Conservation (phyloP, 2,113 vertebrate species). For the Clarias gariepinus region DNA sequence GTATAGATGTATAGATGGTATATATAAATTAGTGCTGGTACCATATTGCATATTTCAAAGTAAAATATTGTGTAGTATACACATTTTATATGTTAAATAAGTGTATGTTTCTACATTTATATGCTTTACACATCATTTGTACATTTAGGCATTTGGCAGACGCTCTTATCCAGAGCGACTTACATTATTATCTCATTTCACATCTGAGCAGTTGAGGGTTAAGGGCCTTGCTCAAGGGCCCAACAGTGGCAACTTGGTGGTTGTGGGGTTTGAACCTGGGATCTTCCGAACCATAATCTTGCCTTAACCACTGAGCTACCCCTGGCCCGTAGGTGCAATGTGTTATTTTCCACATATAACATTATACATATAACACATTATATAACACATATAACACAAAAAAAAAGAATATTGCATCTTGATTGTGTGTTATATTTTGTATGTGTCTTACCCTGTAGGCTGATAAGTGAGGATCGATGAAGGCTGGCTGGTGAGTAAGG, state of each 20-base stretch:
- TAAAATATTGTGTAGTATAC: neutral
- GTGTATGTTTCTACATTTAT: neutral
- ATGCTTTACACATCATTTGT: neutral
- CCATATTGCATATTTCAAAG: neutral
- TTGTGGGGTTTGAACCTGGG: too few relatives aligned
- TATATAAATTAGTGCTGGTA: neutral
- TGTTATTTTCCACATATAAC: neutral
- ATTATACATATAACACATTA: too few relatives aligned
- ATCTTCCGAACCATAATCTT: too few relatives aligned
- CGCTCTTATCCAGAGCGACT: too few relatives aligned
- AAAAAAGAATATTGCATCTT: neutral
- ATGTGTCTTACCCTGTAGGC: constrained; percentile 68
- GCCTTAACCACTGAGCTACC: too few relatives aligned
- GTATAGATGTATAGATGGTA: too few relatives aligned
- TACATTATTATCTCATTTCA: too few relatives aligned
- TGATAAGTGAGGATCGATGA: constrained; percentile 58
- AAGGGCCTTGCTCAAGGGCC: too few relatives aligned
- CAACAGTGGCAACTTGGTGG: too few relatives aligned
- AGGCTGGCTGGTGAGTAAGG: constrained; percentile 68
- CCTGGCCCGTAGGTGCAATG: too few relatives aligned
- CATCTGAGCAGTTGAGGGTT: too few relatives aligned
- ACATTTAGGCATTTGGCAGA: too few relatives aligned
- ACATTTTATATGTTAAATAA: neutral
- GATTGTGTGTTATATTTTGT: constrained; percentile 16
- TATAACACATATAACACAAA: neutral